Evolutionary conservation across 1,140 invertebrate species (phyloP).

Genomic region (Stegodyphus mimosarum): DNA sequence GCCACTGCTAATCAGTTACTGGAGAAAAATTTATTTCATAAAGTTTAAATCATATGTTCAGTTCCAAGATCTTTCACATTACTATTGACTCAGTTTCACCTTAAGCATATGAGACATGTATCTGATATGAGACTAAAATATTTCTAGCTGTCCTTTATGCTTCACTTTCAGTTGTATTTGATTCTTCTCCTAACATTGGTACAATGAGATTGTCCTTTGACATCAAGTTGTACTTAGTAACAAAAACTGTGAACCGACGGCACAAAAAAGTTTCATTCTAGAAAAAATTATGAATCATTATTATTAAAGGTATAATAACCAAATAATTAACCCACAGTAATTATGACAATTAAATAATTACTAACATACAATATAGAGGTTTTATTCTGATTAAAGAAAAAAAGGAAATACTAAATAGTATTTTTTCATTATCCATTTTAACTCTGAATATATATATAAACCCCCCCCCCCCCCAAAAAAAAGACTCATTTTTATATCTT

Average conservation of each 20-base stretch:
- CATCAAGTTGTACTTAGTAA: slow-evolving; percentile 98
- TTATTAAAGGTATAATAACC: slow-evolving; percentile 57
- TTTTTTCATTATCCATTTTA: too few species aligned
- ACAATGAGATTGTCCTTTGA: slow-evolving; percentile 98
- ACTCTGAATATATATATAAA: too few species aligned
- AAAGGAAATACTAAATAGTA: too few species aligned
- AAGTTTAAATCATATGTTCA: too few species aligned
- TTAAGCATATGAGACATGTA: neutral
- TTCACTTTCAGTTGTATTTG: slow-evolving; percentile 62
- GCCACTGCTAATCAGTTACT: too few species aligned
- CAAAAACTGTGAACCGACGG: slow-evolving; percentile 96
- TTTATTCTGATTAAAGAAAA: too few species aligned
- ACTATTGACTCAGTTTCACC: too few species aligned
- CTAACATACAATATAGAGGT: neutral
- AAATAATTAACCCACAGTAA: slow-evolving; percentile 32
- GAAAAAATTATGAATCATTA: neutral
- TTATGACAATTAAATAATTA: neutral
- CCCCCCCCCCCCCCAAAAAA: too few species aligned
- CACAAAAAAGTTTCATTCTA: slow-evolving; percentile 93
- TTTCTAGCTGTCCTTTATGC: slow-evolving; percentile 44
- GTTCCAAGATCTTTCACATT: too few species aligned
- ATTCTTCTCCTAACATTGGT: slow-evolving; percentile 81
- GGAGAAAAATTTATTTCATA: too few species aligned
- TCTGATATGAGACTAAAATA: slow-evolving; percentile 49
- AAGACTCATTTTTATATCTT: too few species aligned